phyloP scores from a whole-genome alignment of 2,797 vertebrate genomes.

The Thaleichthys pacificus region DNA sequence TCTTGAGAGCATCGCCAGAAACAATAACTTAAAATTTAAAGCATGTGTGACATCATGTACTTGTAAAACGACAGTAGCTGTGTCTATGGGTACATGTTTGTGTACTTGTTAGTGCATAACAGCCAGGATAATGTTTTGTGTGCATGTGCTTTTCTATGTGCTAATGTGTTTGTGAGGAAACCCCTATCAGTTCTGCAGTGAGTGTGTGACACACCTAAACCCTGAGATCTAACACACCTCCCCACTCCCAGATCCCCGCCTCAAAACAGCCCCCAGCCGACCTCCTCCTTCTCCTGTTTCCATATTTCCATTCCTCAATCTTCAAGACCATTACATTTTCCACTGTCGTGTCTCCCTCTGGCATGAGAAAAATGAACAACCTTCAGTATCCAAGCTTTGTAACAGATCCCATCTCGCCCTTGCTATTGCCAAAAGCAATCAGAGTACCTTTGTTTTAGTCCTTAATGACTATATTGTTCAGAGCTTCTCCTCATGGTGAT shows the following conservation, averaged over 20 bases:
- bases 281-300: background rate
- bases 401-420: conserved; percentile 18
- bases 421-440: conserved; percentile 38
- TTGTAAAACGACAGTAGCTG: background rate
- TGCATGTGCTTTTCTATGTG: background rate
- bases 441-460: conserved; percentile 44
- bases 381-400: conserved; percentile 24
- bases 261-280: background rate
- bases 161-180: background rate
- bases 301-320: conserved; percentile 19
- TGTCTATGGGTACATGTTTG: background rate
- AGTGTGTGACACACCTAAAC: background rate
- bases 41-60: too few relatives aligned
- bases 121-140: background rate
- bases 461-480: conserved; percentile 51
- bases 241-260: conserved; percentile 5
- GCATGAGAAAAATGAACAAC: conserved; percentile 31
- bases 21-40: too few relatives aligned
- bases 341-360: conserved; percentile 24
- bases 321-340: conserved; percentile 28
- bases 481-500: conserved; percentile 23
- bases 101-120: background rate
- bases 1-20: too few relatives aligned
- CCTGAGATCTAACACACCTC: conserved; percentile 1
- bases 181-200: background rate